Evolutionary conservation across 2,113 vertebrate species (phyloP), one percentile per base, ranked within the genome.

Genomic region (Myrmecophaga tridactyla): DNA sequence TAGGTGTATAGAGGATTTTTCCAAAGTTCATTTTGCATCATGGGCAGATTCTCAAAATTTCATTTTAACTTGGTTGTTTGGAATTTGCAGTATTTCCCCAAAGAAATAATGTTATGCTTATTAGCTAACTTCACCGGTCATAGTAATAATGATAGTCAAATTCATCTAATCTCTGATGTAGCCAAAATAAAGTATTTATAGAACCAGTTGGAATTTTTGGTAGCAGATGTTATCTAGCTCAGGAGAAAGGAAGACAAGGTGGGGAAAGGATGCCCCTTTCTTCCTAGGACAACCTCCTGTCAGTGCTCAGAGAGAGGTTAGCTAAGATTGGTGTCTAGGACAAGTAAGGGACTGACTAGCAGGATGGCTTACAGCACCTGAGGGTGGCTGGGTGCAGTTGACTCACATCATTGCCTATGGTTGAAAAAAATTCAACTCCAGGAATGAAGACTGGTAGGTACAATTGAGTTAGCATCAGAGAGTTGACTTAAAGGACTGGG

Each of bases 11-110:
- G 56, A 76, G 70, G 75, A 14, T n/a, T 51, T 94, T 87, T 72
- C 83, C 36, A 73, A 93, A 85, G 67, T 89, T 77, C n/a, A 2
- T 77, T 91, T 86, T 11, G 46, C n/a, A n/a, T 0, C n/a, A n/a
- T 0, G 21, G n/a, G 53, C 63, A 75, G 21, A 20, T 91, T 78
- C 41, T 91, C 60, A 21, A 58, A 84, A 83, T 53, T 78, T 93
- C n/a, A 43, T 65, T 90, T 78, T 75, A 46, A 96, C 69, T 73
- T 81, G 46, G 65, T 88, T 85, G 48, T 60, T 92, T 65, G 43
- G 23, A 77, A 77, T 13, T 58, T 31, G 3, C 18, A 51, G 86
- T 75, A 77, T 80, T 90, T 97, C 43, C 53, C 92, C 72, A 62
- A 62, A 92, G 82, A 89, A 86, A 94, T 15, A n/a, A 21, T 56